Conservation (phyloP, 2,113 vertebrate genomes). For the Uria lomvia region DNA sequence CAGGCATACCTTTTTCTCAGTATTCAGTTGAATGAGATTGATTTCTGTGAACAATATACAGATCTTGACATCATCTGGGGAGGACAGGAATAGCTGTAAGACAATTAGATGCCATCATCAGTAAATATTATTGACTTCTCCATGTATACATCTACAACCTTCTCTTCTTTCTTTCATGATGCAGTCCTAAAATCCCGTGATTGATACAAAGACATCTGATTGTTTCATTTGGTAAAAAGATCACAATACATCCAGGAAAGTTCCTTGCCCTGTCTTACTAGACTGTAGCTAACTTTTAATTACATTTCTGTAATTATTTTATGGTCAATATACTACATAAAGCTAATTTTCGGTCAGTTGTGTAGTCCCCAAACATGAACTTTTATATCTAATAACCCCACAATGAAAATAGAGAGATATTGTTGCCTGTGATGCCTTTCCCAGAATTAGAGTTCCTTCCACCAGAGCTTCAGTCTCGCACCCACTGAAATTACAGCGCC, state of each 20-base stretch:
- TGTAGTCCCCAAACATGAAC: conserved; percentile 36
- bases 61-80: neutral
- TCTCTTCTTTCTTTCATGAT: neutral
- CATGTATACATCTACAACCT: neutral
- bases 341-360: conserved; percentile 38
- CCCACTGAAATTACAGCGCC: neutral
- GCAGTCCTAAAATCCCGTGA: neutral
- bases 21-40: neutral
- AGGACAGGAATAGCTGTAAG: neutral
- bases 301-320: neutral
- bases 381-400: conserved; percentile 22
- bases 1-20: neutral
- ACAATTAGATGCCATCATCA: neutral
- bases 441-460: conserved; percentile 2
- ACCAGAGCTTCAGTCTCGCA: conserved; percentile 6
- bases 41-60: neutral
- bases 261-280: neutral
- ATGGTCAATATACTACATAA: neutral
- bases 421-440: conserved; percentile 8
- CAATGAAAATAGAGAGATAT: neutral
- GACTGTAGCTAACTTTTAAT: conserved; percentile 19
- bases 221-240: neutral
- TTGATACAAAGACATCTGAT: neutral
- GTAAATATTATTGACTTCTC: neutral
- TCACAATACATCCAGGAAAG: neutral